Conservation (phyloP, 1,140 invertebrate genomes). For the Camponotus pennsylvanicus region DNA sequence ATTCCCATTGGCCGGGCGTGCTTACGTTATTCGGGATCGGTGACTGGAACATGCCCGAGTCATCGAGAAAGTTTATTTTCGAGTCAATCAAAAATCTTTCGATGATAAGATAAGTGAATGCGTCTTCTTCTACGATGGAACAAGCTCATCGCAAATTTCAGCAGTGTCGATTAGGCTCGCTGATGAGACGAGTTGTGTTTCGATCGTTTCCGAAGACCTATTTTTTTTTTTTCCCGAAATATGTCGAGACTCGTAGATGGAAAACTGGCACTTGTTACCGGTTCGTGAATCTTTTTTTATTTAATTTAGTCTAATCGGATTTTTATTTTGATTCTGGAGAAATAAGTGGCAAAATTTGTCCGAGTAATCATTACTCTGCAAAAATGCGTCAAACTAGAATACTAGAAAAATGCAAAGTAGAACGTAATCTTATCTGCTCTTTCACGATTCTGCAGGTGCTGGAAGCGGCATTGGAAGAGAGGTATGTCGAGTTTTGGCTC, state of each 20-base stretch:
- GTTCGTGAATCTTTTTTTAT: slow-evolving; percentile 79
- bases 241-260: slow-evolving; percentile 84
- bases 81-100: not conserved
- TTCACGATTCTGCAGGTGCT: no score
- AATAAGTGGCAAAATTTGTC: not conserved
- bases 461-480: no score
- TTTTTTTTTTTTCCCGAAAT: not conserved
- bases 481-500: no score
- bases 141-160: not conserved
- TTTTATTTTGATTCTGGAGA: not conserved
- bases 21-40: not conserved
- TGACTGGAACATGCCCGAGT: not conserved
- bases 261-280: slow-evolving; percentile 90
- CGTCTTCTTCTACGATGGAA: not conserved
- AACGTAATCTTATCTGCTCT: no score
- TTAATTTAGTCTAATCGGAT: not conserved
- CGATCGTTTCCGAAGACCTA: no score
- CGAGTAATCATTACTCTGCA: no score
- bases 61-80: not conserved
- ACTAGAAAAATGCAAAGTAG: no score
- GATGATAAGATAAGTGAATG: no score
- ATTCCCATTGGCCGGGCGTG: slow-evolving; percentile 63
- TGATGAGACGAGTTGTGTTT: not conserved
- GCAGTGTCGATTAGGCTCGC: not conserved
- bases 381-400: no score